These are phyloP conservation scores for Tokudaia muenninki DNA, from an alignment of 2,797 vertebrate genomes.

Conservation along the genomic window DNA sequence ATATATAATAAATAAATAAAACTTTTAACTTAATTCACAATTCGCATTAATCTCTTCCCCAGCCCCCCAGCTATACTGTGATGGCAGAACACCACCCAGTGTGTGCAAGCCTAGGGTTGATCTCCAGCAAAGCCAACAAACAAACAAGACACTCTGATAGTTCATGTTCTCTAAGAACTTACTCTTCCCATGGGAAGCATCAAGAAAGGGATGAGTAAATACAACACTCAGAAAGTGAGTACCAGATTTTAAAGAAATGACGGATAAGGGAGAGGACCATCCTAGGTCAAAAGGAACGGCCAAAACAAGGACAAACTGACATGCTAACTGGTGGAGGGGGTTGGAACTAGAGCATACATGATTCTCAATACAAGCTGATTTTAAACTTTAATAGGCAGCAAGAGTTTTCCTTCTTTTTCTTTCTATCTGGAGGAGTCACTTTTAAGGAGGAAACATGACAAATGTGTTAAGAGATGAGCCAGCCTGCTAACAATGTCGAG, in stretches of 20 bases:
- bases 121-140: background rate
- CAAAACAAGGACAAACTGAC: background rate
- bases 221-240: background rate
- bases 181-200: background rate
- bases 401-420: background rate
- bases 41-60: background rate
- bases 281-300: background rate
- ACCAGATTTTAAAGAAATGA: background rate
- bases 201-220: background rate
- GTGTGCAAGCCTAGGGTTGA: background rate
- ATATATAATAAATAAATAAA: background rate
- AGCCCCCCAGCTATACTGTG: too few species aligned
- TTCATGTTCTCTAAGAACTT: background rate
- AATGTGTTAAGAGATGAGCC: background rate
- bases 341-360: background rate
- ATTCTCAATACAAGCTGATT: background rate
- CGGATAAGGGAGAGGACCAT: background rate
- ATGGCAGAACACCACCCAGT: background rate
- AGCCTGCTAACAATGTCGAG: background rate
- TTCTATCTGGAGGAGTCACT: background rate
- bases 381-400: background rate
- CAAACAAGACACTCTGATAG: background rate
- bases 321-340: background rate
- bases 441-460: background rate
- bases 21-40: conserved; percentile 9